A percentile compares a stretch with the other conserved stretches of the same genome.
Conservation (phyloP, 2,113 vertebrate species). For the Ammodytes dubius region DNA sequence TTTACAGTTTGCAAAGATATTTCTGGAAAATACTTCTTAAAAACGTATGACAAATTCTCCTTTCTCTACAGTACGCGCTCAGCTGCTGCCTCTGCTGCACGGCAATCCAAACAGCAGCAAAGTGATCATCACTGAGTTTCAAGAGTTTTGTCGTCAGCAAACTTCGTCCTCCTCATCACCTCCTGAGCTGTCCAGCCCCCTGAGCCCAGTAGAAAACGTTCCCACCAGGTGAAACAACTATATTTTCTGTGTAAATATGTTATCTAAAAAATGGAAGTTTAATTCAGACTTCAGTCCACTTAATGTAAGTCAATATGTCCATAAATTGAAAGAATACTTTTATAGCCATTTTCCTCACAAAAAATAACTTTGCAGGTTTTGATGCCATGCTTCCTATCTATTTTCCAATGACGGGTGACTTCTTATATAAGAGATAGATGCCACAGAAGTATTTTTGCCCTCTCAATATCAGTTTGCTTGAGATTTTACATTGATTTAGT, state of each 20-base stretch:
- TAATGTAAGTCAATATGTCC: too few relatives aligned
- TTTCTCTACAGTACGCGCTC: conserved; percentile 66
- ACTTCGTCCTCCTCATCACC: background rate
- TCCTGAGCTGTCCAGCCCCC: conserved; percentile 69
- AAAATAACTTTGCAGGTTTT: too few relatives aligned
- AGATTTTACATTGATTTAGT: too few relatives aligned
- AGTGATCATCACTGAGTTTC: conserved; percentile 95
- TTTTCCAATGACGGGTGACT: too few relatives aligned
- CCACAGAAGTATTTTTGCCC: too few relatives aligned
- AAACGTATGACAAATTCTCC: background rate
- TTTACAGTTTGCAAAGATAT: background rate
- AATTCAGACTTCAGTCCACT: too few relatives aligned
- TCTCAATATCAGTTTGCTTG: too few relatives aligned
- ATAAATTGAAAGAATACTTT: too few relatives aligned
- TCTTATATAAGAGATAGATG: too few relatives aligned
- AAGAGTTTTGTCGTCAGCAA: conserved; percentile 90
- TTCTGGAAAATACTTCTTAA: background rate
- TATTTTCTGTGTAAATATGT: background rate
- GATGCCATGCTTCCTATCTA: too few relatives aligned
- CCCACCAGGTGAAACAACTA: conserved; percentile 86
- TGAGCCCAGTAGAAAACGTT: conserved; percentile 73
- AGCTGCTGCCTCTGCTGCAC: conserved; percentile 93
- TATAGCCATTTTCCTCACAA: too few relatives aligned
- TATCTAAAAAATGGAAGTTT: background rate
- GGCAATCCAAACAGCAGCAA: conserved; percentile 94